These are phyloP conservation scores for Lucilia sericata DNA, from an alignment of 1,140 invertebrate species.

Conservation along the genomic window DNA sequence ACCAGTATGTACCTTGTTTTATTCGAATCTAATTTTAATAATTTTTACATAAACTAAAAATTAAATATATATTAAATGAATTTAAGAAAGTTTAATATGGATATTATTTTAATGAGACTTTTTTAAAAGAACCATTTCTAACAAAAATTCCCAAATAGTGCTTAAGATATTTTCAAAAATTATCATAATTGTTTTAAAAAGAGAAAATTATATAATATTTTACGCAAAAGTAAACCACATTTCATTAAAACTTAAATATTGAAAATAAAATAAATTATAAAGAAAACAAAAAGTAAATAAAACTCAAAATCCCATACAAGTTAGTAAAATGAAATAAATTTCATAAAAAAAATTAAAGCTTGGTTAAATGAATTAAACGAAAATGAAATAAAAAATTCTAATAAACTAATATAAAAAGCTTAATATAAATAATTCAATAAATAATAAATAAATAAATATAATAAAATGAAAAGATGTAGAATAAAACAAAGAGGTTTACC, in stretches of 20 bases:
- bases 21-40: no score
- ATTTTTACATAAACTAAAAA: no score
- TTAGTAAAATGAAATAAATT: slow-evolving; percentile 6
- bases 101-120: no score
- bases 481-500: slow-evolving; percentile 31
- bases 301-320: background rate
- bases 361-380: background rate
- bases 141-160: no score
- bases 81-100: no score
- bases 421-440: slow-evolving; percentile 27
- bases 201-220: slow-evolving; percentile 9
- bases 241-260: slow-evolving; percentile 37
- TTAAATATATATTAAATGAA: no score
- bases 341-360: background rate
- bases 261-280: background rate
- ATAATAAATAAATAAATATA: background rate
- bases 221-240: slow-evolving; percentile 42
- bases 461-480: background rate
- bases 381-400: background rate
- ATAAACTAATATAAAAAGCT: background rate
- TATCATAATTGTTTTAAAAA: background rate
- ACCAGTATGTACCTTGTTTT: no score
- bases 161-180: background rate
- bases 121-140: no score
- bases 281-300: slow-evolving; percentile 1